Evolutionary conservation across 2,888 invertebrate genomes (phyloP).

Genomic region (Perizoma flavofasciatum): DNA sequence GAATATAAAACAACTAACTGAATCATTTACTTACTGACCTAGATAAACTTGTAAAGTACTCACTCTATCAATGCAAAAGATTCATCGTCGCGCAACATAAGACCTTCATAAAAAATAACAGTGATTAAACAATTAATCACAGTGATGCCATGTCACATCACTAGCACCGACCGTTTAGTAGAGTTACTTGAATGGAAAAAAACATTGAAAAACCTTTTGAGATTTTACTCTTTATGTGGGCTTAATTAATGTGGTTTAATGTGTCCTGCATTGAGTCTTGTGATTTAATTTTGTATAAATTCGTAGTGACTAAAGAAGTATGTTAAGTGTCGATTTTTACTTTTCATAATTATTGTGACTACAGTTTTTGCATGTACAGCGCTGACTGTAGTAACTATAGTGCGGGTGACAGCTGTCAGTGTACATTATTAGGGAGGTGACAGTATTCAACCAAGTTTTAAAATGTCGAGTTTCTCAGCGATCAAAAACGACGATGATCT

Average conservation of each 20-base stretch:
- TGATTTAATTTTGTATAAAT: slow-evolving; percentile 16
- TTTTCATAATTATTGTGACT: no score
- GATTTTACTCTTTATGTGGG: slow-evolving; percentile 61
- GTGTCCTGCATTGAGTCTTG: slow-evolving; percentile 7
- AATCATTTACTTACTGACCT: slow-evolving; percentile 17
- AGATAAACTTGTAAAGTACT: slow-evolving; percentile 19
- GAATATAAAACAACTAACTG: no score
- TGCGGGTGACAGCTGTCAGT: no score
- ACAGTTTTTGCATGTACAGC: no score
- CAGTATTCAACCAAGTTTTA: no score
- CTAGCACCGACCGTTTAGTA: slow-evolving; percentile 63
- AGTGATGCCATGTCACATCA: slow-evolving; percentile 65
- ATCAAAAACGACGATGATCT: no score
- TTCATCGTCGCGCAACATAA: slow-evolving; percentile 11
- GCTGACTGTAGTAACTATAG: no score
- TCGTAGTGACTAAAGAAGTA: neutral
- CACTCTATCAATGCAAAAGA: slow-evolving; percentile 20
- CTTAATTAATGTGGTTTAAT: slow-evolving; percentile 66
- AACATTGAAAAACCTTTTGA: slow-evolving; percentile 58
- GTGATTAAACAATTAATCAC: slow-evolving; percentile 63
- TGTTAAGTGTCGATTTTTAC: no score
- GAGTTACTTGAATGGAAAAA: slow-evolving; percentile 67
- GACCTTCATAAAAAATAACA: slow-evolving; percentile 35
- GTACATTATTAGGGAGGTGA: no score
- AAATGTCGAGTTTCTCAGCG: no score